phyloP scores from a whole-genome alignment of 2,797 vertebrate genomes.

The Meriones psammophilus region DNA sequence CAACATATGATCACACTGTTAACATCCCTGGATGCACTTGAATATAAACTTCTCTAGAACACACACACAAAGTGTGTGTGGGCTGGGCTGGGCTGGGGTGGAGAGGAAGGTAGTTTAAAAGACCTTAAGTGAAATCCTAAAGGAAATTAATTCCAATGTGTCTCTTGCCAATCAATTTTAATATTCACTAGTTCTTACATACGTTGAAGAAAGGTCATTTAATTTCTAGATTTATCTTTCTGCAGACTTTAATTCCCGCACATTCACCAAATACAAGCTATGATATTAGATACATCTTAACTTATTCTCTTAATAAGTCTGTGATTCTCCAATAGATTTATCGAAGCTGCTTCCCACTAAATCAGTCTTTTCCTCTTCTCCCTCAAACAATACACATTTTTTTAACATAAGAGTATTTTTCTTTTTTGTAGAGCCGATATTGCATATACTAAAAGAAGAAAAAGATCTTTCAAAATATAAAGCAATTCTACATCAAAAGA shows the following conservation, averaged over 20 bases:
- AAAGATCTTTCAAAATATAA: slow-evolving; percentile 67
- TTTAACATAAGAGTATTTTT: slow-evolving; percentile 23
- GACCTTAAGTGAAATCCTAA: not conserved
- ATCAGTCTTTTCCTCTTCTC: not conserved
- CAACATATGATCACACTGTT: not conserved
- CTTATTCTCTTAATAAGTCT: slow-evolving; percentile 60
- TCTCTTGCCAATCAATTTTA: slow-evolving; percentile 52
- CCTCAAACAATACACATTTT: not conserved
- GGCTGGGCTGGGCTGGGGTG: not conserved
- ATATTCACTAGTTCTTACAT: slow-evolving; percentile 36
- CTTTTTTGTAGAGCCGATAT: slow-evolving; percentile 47
- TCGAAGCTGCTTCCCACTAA: slow-evolving; percentile 1
- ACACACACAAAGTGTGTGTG: not conserved
- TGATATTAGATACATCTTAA: slow-evolving; percentile 42
- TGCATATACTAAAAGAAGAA: slow-evolving; percentile 16
- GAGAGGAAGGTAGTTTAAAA: not conserved
- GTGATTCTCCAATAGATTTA: slow-evolving; percentile 54
- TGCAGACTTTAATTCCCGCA: slow-evolving; percentile 41
- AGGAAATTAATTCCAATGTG: slow-evolving; percentile 40
- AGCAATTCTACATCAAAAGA: slow-evolving; percentile 60
- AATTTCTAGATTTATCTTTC: slow-evolving; percentile 62
- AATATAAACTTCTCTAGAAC: not conserved
- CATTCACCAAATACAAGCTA: slow-evolving; percentile 51
- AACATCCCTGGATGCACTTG: not conserved
- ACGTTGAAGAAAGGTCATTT: slow-evolving; percentile 64